Base-by-base conservation (phyloP, 2,797 vertebrate species). In the Xiphophorus birchmanni region DNA sequence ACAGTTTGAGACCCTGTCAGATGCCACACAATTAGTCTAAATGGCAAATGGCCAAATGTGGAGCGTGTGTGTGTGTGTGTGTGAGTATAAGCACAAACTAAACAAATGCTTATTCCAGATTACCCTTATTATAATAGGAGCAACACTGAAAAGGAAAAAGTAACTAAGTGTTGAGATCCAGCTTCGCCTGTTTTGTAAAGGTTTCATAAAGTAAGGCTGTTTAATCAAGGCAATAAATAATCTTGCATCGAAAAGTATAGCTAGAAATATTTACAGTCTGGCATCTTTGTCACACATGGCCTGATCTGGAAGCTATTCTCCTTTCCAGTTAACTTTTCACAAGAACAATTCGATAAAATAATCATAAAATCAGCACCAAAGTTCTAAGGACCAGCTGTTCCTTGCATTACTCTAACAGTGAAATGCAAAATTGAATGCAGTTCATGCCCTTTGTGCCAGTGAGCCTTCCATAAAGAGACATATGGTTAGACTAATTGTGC, bases 21-120 rank as follows among this genome's bases (percentile, higher is more conserved):
- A 92, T 92, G 91, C 87, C 87, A 90, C 84, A 88, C 93, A 90
- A 93, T 94, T 95, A 93, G 87, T 85, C 85, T 71, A 77, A 21
- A 83, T 92, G 93, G 93, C 85, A 89, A 88, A 80, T 75, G 74
- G 89, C 90, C 94, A 94, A 91, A 90, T 74, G 76, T 52, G 84
- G 74, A 44, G 35, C 23, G 67, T 71, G 67, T 71, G 80, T 77
- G 56, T 78, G 56, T 78, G 74, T 87, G 89, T 74, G 81, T 6
- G 26, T 15, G 26, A 18, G 50, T 56, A 10, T 40, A 3, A 26
- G 21, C 81, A 90, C 40, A 79, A 82, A 74, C 52, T 86, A 89
- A 89, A 94, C 93, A 92, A 91, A 93, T 84, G 84, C 44, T 75
- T 60, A 81, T 90, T 88, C 93, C 94, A 87, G 91, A 90, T 91